Base-by-base conservation (phyloP, 1,140 invertebrate species). In the Ganaspis sp. region DNA sequence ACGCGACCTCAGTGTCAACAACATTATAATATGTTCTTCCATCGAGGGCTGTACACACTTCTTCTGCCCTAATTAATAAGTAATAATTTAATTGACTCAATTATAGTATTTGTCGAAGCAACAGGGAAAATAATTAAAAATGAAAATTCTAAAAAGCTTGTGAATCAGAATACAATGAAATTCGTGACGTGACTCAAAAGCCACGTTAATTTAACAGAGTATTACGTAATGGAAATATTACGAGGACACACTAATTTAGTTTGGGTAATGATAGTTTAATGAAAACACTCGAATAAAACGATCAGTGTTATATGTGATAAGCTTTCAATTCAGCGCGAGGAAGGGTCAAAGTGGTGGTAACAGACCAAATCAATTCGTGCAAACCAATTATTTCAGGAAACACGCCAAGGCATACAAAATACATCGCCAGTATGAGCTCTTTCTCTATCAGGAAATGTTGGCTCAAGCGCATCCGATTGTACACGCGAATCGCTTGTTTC, bases 191-290 rank as follows among this genome's bases (percentile, higher is more conserved):
- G n/a, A n/a, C n/a, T n/a, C n/a, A n/a, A n/a, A n/a, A n/a, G n/a
- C n/a, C n/a, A n/a, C n/a, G 4, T 49, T 19, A 49, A 49, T 49
- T 19, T 49, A 49, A 17, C 45, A 23, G 6, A 23, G 53, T 54
- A 23, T 54, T 11, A 23, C 6, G 21, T 26, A 23, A 58, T 58
- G 21, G 54, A 26, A 19, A 58, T 58, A 58, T 23, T 58, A 58
- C 54, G 19, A 58, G 21, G 12, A 15, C 54, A 26, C 21, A 23
- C 19, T 58, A 58, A 58, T 58, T 23, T 23, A 58, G 54, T 26
- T 58, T 12, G 9, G 53, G 49, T 75, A 79, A 79, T 79, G 73
- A 73, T 23, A 75, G 23, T 75, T 79, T 79, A 75, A 75, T 79
- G 77, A 73, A 79, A 79, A 75, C 73, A 73, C 77, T 79, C 75